Base-by-base conservation (phyloP, 2,888 invertebrate species). In the Muscina levida region DNA sequence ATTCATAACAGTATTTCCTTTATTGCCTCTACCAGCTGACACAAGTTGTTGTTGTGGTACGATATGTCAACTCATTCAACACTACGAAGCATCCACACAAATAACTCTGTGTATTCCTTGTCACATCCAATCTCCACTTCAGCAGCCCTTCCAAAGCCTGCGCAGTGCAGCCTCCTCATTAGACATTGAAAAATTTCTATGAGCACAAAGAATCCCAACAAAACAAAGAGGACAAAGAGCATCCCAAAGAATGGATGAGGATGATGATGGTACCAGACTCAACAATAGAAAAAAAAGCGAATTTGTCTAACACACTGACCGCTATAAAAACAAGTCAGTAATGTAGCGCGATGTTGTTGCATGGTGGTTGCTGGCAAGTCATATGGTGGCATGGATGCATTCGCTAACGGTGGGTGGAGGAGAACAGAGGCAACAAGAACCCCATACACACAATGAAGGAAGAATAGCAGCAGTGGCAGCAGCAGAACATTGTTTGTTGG, bases 261-360 rank as follows among this genome's bases (percentile, higher is more conserved):
- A 15, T 42, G 42, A 31, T 31, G 42, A 62, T 62, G 22, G 24
- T 71, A 48, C 57, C 72, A 74, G 70, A 72, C 65, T 31, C 31
- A 31, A 31, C 31, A 31, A 31, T 31, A 77, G 13, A 62, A 71
- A 73, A 71, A 76, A 57, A 57, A 37, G 24, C 46, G 46, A 72
- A 74, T 68, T 71, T 74, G 74, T 71, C 51, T 81, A 77, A 77
- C 81, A 77, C 81, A 81, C 67, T 81, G 77, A 81, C 81, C 81
- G 81, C 81, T 77, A 75, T 81, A 77, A 51, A 67, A 74, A 70
- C 68, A 77, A 72, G 51, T 73, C 15, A 70, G 57, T 67, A 73
- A 73, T 80, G 57, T 67, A 19, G 31, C 56, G 42, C 2, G 57
- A 65, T 51, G 68, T 8, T 24, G 26, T 42, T 62, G 62, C 53